These are phyloP conservation scores for Kryptopterus vitreolus DNA, from an alignment of 2,797 vertebrate genomes.

Conservation along the genomic window DNA sequence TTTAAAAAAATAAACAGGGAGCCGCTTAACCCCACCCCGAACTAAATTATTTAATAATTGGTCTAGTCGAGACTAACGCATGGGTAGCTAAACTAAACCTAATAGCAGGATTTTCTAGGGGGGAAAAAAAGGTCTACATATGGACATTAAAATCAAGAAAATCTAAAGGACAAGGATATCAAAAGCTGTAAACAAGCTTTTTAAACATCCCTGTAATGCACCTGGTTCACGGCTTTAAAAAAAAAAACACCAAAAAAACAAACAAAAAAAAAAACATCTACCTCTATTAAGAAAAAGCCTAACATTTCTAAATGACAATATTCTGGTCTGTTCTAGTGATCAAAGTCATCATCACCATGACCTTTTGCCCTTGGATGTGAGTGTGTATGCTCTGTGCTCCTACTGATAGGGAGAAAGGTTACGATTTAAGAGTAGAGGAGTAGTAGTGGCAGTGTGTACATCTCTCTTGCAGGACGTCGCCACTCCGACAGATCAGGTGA, in stretches of 20 bases:
- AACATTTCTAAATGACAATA: constrained; percentile 59
- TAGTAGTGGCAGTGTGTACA: constrained; percentile 96
- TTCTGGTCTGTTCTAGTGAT: constrained; percentile 73
- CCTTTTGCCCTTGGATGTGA: constrained; percentile 69
- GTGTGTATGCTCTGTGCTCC: constrained; percentile 78
- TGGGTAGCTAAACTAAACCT: background rate
- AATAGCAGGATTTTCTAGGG: background rate
- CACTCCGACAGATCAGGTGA: constrained; percentile 99
- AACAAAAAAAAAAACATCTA: constrained; percentile 9
- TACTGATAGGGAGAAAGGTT: constrained; percentile 84
- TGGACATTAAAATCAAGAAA: background rate
- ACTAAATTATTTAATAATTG: constrained; percentile 2
- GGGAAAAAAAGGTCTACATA: background rate
- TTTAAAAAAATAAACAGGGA: background rate
- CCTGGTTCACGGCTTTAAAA: constrained; percentile 29
- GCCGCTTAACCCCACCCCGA: background rate
- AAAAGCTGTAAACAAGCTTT: constrained; percentile 24
- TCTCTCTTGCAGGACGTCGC: constrained; percentile 99
- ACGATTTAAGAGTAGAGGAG: constrained; percentile 83
- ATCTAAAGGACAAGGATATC: constrained; percentile 27
- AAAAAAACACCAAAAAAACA: background rate
- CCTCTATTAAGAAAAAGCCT: background rate
- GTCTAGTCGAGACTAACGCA: background rate
- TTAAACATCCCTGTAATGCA: constrained; percentile 25
- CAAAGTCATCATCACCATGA: constrained; percentile 65